phyloP scores from a whole-genome alignment of 2,113 vertebrate genomes.

The Ramphastos sulfuratus region DNA sequence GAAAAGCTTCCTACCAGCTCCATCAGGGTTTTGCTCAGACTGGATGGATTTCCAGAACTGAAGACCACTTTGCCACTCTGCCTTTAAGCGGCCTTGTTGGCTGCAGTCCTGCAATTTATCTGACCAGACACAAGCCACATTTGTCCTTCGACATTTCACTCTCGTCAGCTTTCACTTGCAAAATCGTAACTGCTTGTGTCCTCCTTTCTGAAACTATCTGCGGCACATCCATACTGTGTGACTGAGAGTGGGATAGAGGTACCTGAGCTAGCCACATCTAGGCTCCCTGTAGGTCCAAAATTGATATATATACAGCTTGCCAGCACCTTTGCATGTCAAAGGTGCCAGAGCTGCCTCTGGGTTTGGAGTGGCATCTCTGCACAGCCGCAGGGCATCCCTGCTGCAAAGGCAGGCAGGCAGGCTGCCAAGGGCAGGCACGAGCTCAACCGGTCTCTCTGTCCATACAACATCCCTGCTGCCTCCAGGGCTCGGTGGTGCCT shows the following conservation, averaged over 20 bases:
- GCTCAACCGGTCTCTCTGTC: not conserved
- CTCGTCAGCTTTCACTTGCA: not conserved
- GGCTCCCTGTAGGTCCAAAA: not conserved
- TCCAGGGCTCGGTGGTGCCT: not conserved
- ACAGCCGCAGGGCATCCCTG: not conserved
- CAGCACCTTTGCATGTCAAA: not conserved
- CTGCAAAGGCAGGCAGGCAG: not conserved
- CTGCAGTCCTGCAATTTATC: conserved; percentile 1
- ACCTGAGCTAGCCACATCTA: not conserved
- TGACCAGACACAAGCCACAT: not conserved
- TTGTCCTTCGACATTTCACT: not conserved
- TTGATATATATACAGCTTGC: not conserved
- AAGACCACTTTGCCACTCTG: not conserved
- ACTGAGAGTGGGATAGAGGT: not conserved
- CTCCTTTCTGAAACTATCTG: fast-evolving
- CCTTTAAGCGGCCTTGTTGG: not conserved
- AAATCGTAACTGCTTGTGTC: fast-evolving
- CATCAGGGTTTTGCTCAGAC: not conserved
- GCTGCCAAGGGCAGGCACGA: conserved; percentile 25
- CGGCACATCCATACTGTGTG: not conserved
- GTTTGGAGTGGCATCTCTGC: not conserved
- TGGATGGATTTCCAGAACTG: fast-evolving
- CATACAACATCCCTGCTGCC: not conserved
- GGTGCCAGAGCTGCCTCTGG: not conserved
- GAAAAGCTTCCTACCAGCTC: not conserved